Percentiles rank a stretch among this genome's conserved stretches.
These are phyloP conservation scores for Sinosuthora webbiana DNA, from an alignment of 2,113 vertebrate species.

Conservation along the genomic window DNA sequence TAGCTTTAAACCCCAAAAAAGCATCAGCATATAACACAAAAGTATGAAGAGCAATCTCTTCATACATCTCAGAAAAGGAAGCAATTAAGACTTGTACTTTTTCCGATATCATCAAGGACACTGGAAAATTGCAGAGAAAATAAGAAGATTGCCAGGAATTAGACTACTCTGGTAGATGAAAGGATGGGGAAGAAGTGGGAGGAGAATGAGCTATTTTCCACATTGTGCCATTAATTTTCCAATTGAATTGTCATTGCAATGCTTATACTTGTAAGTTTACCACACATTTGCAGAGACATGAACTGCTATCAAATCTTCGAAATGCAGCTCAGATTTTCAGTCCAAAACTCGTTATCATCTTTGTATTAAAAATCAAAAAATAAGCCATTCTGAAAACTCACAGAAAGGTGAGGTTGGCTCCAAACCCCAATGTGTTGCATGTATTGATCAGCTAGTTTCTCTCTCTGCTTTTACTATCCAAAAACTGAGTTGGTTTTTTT, in stretches of 20 bases:
- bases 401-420: not conserved
- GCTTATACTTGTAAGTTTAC: conserved; percentile 27
- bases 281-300: not conserved
- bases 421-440: not conserved
- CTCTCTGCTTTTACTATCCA: not conserved
- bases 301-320: not conserved
- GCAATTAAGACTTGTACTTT: conserved; percentile 35
- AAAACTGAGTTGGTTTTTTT: not conserved
- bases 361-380: not conserved
- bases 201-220: not conserved
- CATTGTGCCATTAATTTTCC: conserved; percentile 1
- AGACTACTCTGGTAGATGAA: conserved; percentile 20
- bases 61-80: conserved; percentile 7
- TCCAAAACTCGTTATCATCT: not conserved
- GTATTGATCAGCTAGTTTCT: not conserved
- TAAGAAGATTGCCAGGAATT: conserved; percentile 48
- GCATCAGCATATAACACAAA: not conserved
- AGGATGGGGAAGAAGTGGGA: conserved; percentile 15
- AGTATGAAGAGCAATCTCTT: not conserved
- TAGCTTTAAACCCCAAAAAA: not conserved
- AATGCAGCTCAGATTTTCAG: not conserved
- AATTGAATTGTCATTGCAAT: not conserved
- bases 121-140: conserved; percentile 38
- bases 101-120: conserved; percentile 15
- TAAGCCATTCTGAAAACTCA: not conserved